Conservation (phyloP, 2,797 vertebrate species). For the Malurus leucopterus region DNA sequence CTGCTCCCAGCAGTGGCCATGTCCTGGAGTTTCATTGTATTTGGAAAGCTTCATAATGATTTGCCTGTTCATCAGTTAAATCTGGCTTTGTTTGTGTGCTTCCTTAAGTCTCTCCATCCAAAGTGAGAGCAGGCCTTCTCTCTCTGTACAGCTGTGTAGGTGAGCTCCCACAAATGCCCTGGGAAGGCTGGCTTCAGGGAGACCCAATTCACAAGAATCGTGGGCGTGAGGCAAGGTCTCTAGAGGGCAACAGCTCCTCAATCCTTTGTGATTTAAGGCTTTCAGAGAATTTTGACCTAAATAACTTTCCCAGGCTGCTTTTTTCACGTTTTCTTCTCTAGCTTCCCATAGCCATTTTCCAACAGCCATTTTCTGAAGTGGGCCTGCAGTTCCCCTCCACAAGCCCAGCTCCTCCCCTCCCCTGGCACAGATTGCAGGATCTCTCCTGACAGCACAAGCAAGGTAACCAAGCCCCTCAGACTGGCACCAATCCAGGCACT, state of each 20-base stretch:
- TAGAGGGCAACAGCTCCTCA: background rate
- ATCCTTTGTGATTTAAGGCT: background rate
- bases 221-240: background rate
- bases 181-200: background rate
- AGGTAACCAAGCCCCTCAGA: background rate
- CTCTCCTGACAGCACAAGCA: background rate
- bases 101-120: background rate
- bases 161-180: background rate
- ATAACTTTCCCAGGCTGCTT: background rate
- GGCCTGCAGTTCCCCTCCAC: rapidly evolving
- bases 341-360: background rate
- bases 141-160: background rate
- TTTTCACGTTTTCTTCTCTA: background rate
- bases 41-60: background rate
- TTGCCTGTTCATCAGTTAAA: background rate
- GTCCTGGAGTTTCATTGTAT: background rate
- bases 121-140: background rate
- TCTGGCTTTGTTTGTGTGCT: background rate
- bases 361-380: background rate
- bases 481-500: background rate
- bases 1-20: background rate
- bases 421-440: background rate
- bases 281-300: background rate
- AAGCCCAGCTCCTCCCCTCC: background rate
- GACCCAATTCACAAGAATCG: background rate